A percentile compares a stretch with the other conserved stretches of the same genome.
phyloP scores from a whole-genome alignment of 2,888 invertebrate genomes.

The Muschampia plurimacula region DNA sequence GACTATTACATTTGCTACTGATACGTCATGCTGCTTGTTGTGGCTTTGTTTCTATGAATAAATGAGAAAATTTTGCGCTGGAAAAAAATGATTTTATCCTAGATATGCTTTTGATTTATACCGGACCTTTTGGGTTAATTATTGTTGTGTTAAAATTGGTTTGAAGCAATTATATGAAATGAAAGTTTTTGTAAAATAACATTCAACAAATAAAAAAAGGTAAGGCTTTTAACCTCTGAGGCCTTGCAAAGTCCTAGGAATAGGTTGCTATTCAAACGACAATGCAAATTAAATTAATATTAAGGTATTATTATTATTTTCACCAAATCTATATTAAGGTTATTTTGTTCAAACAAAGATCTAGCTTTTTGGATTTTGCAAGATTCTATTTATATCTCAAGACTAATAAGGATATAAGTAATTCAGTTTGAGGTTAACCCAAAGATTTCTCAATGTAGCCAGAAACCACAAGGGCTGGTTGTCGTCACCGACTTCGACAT shows the following conservation, averaged over 20 bases:
- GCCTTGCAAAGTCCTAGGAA: too few species aligned
- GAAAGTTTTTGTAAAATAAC: too few species aligned
- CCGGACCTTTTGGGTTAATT: too few species aligned
- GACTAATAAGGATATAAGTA: conserved; percentile 23
- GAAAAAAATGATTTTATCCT: neutral
- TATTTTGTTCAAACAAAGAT: too few species aligned
- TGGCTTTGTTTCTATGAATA: conserved; percentile 12
- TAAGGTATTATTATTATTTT: too few species aligned
- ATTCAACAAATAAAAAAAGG: too few species aligned
- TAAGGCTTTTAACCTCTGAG: too few species aligned
- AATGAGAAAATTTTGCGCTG: neutral
- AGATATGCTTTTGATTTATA: too few species aligned
- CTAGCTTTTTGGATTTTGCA: neutral
- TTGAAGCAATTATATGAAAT: too few species aligned
- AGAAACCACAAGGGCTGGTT: conserved; percentile 71
- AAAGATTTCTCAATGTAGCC: conserved; percentile 62
- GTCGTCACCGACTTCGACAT: conserved; percentile 68
- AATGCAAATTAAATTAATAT: too few species aligned
- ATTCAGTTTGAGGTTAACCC: conserved; percentile 25
- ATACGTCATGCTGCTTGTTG: conserved; percentile 4
- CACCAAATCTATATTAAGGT: too few species aligned
- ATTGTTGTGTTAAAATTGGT: neutral
- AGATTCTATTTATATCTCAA: conserved; percentile 1
- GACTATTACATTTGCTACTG: conserved; percentile 16
- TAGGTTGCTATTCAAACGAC: too few species aligned